Evolutionary conservation across 2,797 vertebrate genomes (phyloP).

Genomic region (Schizopygopsis malacanthus): DNA sequence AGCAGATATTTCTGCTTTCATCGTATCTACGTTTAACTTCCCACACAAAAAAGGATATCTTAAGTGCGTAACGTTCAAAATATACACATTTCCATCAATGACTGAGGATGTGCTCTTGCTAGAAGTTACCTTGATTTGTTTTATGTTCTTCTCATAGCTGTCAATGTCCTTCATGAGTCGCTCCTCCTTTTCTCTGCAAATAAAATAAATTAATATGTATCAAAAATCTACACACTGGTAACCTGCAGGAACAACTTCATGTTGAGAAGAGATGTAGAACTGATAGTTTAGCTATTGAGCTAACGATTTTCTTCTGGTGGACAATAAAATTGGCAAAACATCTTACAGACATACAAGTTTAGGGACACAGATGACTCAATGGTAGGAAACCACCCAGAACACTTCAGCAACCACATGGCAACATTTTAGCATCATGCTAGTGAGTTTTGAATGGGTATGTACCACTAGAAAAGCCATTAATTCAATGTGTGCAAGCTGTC

Average conservation of each 20-base stretch:
- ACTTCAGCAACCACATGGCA: neutral
- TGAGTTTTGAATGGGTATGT: neutral
- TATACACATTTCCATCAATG: neutral
- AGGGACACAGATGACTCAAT: neutral
- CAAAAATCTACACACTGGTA: neutral
- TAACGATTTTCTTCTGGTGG: neutral
- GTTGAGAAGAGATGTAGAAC: neutral
- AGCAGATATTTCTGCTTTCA: conserved; percentile 62
- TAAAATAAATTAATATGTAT: neutral
- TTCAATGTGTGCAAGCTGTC: neutral
- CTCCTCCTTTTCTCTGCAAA: conserved; percentile 15
- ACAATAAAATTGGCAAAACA: neutral
- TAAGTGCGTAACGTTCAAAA: neutral
- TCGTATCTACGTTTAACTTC: conserved; percentile 61
- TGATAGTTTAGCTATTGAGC: neutral
- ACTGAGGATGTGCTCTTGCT: neutral
- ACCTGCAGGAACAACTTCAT: neutral
- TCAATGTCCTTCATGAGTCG: conserved; percentile 7
- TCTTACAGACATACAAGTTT: neutral
- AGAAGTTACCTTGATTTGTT: conserved; percentile 64
- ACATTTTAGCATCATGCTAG: neutral
- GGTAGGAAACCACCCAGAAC: too few relatives aligned
- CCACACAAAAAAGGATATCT: neutral
- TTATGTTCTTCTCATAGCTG: neutral
- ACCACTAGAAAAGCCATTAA: neutral